A percentile compares a stretch with the other conserved stretches of the same genome.
Conservation (phyloP, 2,113 vertebrate species). For the Riparia riparia region DNA sequence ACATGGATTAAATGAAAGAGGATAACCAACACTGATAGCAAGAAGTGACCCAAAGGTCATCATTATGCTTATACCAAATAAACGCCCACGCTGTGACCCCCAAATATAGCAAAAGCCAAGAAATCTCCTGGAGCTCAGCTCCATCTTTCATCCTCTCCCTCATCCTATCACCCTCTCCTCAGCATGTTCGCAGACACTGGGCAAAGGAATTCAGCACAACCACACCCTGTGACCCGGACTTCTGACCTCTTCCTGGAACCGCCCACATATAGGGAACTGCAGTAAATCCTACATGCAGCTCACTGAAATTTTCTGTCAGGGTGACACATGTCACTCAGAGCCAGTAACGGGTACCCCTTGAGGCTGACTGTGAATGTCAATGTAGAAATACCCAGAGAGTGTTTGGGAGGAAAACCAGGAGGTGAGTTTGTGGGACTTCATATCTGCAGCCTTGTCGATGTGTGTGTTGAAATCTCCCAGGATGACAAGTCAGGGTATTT, state of each 20-base stretch:
- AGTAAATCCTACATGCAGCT: neutral
- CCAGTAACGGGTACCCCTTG: neutral
- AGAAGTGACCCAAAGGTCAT: neutral
- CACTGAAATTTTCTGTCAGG: neutral
- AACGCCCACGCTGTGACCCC: neutral
- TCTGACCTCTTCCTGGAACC: neutral
- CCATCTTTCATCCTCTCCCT: neutral
- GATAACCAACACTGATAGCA: neutral
- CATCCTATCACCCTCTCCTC: neutral
- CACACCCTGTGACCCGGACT: neutral
- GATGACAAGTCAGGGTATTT: slow-evolving; percentile 69
- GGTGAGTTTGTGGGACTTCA: slow-evolving; percentile 37
- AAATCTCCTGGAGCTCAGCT: neutral
- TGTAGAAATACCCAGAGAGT: neutral
- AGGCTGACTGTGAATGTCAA: neutral
- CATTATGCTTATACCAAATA: neutral
- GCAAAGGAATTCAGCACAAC: neutral
- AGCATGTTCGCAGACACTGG: neutral
- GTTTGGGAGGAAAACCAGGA: slow-evolving; percentile 54
- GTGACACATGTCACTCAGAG: neutral
- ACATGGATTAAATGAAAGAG: neutral
- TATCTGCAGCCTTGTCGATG: slow-evolving; percentile 56
- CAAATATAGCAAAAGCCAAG: neutral
- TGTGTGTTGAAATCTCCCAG: slow-evolving; percentile 72
- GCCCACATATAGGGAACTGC: neutral